Base-by-base conservation (phyloP, 2,888 invertebrate genomes). In the Sipha maydis region DNA sequence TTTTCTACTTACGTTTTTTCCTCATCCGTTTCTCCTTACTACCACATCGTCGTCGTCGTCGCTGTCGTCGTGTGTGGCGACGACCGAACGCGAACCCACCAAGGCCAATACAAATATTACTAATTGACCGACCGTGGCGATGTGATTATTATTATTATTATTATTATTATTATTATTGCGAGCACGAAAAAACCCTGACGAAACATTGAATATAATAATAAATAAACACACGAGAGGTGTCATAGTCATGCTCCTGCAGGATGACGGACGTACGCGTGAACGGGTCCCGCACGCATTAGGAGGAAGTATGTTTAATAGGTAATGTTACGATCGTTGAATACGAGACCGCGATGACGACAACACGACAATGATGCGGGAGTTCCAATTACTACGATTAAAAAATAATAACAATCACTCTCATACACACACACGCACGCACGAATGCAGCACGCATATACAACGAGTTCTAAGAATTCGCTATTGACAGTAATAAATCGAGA, bases 21-120 rank as follows among this genome's bases (percentile, higher is more conserved):
- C 21, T n/a, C 48, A 17, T 71, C 25, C 28, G 82, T 75, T 56
- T 83, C 38, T 75, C 38, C 73, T 75, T 14, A 38, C 19, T 25
- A 31, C 31, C 31, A 41, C 28, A 31, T 31, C 48, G 48, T 48
- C 48, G 48, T 48, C 48, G 56, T 56, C 67, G 67, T 34, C 14
- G 25, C n/a, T 17, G 67, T 79, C 84, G 31, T 41, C 86, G 86
- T 86, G 86, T 86, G 86, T 80, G 86, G 86, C 86, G 79, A 54
- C 84, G 84, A 76, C 84, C 76, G 61, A 61, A 61, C 73, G 86
- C 73, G 86, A 34, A 41, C 79, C 80, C 80, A 34, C 78, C 86
- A 86, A 86, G 86, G 86, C 86, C 86, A 86, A 86, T 61, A 86
- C 80, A 86, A 71, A 86, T 86, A 86, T 80, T 78, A 86, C 86